Conservation (phyloP, 2,888 invertebrate species). For the Halocaridina rubra region DNA sequence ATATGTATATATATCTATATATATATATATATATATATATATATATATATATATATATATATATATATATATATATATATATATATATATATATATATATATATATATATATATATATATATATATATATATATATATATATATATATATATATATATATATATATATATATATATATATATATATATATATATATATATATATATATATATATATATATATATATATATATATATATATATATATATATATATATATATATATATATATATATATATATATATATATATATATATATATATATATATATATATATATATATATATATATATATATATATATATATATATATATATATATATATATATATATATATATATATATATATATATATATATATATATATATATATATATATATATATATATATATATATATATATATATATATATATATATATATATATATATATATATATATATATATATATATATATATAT, state of each 20-base stretch:
- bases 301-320: neutral
- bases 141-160: neutral
- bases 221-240: neutral
- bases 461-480: neutral
- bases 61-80: neutral
- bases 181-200: neutral
- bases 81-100: neutral
- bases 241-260: neutral
- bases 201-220: neutral
- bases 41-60: neutral
- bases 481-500: neutral
- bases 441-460: neutral
- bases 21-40: neutral
- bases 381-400: neutral
- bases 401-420: neutral
- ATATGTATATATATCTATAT: neutral
- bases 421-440: neutral
- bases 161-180: neutral
- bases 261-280: neutral
- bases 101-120: neutral
- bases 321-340: neutral
- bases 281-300: neutral
- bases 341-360: neutral
- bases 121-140: neutral
- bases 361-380: neutral